These are phyloP conservation scores for Aphidoletes aphidimyza DNA, from an alignment of 2,888 invertebrate genomes.

Conservation along the genomic window DNA sequence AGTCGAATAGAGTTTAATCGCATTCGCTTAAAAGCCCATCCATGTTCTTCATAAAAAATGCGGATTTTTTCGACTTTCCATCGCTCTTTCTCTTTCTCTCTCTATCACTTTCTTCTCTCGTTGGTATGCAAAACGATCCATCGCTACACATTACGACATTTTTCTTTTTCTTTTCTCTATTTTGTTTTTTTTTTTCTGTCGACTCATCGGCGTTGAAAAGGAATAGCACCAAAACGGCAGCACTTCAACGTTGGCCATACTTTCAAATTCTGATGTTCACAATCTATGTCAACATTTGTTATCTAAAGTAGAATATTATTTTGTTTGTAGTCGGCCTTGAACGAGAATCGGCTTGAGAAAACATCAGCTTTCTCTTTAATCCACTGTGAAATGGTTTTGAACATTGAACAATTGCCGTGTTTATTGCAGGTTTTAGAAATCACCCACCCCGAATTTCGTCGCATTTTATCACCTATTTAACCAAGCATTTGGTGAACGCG, in stretches of 20 bases:
- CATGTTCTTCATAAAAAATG: background rate
- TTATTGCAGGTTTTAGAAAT: background rate
- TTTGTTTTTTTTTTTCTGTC: background rate
- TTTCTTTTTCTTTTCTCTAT: background rate
- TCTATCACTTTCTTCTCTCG: background rate
- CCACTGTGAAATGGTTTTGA: slow-evolving; percentile 11
- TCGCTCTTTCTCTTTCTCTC: background rate
- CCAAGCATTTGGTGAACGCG: background rate
- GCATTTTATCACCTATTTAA: slow-evolving; percentile 42
- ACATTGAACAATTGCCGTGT: slow-evolving; percentile 28
- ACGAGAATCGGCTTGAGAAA: background rate
- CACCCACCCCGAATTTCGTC: background rate
- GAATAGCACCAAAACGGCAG: background rate
- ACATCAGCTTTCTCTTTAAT: background rate
- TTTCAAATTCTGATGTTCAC: background rate
- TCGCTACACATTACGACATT: slow-evolving; percentile 12
- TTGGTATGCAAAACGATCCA: slow-evolving; percentile 22
- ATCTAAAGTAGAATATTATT: slow-evolving; percentile 13
- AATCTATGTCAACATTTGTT: slow-evolving; percentile 36
- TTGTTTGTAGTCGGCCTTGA: background rate
- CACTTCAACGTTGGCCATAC: background rate
- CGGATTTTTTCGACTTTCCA: background rate
- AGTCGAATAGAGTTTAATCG: slow-evolving; percentile 49
- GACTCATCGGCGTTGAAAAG: background rate
- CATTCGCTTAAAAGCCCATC: slow-evolving; percentile 36